phyloP scores from a whole-genome alignment of 2,888 invertebrate species.

The Dynastes grantii region DNA sequence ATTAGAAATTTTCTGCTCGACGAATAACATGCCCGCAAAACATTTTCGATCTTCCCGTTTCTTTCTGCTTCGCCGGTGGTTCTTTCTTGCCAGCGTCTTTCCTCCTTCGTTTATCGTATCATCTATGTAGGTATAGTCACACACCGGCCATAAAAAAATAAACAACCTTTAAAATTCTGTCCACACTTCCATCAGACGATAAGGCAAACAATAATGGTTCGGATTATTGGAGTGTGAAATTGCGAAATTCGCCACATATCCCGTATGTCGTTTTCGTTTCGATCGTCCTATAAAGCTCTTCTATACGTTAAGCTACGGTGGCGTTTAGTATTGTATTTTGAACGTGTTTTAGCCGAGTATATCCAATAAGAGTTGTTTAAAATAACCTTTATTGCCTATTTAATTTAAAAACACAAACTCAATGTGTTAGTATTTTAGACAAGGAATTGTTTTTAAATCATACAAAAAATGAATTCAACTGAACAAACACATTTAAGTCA shows the following conservation, averaged over 20 bases:
- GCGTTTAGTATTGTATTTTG: too few species aligned
- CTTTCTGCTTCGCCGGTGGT: slow-evolving; percentile 14
- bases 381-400: too few species aligned
- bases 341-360: too few species aligned
- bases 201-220: slow-evolving; percentile 38
- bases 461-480: too few species aligned
- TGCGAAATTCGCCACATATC: slow-evolving; percentile 25
- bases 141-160: slow-evolving; percentile 26
- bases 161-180: slow-evolving; percentile 40
- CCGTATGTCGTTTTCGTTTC: slow-evolving; percentile 24
- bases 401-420: too few species aligned
- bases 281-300: neutral
- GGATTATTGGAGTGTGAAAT: slow-evolving; percentile 40
- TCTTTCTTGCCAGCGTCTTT: neutral
- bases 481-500: too few species aligned
- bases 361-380: too few species aligned
- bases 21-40: slow-evolving; percentile 40
- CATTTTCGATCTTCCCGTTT: slow-evolving; percentile 34
- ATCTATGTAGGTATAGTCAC: neutral
- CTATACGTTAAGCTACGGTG: too few species aligned
- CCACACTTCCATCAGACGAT: slow-evolving; percentile 22
- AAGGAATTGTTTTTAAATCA: too few species aligned
- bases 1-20: slow-evolving; percentile 48
- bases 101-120: slow-evolving; percentile 13
- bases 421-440: too few species aligned